Base-by-base conservation (phyloP, 2,797 vertebrate species). In the Myotis daubentonii region DNA sequence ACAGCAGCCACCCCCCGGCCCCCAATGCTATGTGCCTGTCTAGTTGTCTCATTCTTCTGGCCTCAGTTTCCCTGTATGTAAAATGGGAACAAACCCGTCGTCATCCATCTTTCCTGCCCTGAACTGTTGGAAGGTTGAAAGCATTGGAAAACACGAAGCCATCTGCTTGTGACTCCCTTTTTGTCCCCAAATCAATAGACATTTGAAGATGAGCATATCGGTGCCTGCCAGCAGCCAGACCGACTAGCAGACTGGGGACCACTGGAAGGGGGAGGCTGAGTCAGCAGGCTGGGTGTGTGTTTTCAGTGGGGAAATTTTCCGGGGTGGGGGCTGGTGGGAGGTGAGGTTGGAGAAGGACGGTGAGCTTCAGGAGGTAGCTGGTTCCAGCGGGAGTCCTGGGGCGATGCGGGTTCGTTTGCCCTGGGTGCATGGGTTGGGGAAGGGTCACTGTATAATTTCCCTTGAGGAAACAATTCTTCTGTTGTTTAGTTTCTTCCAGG, bases 391-490 rank as follows among this genome's bases (percentile, higher is more conserved):
- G 94, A 62, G 90, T 95, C 94, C 95, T 91, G 86, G 93, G 76
- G 92, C 60, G 51, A 88, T 53, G 60, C 36, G 22, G 33, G 83
- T 87, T 82, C 86, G n/a, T 60, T 36, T 72, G 19, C 19, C 15
- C 15, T 36, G 25, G 55, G 49, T 0, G 38, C 22, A 33, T 10
- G 3, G 36, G 47, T 74, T 70, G 91, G 57, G 71, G 76, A 94
- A 66, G 89, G 70, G 36, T 89, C 75, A 28, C 72, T 89, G 89
- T 90, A 96, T 97, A 87, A 94, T 97, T 96, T 96, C 96, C 95
- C 93, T 78, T 78, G 94, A 97, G 97, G 97, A 97, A 96, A 94
- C 94, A 87, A 95, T 97, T 85, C 78, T 84, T 82, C 81, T 97
- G 95, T 87, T 41, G 28, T 97, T 95, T 96, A 94, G 86, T 97